A percentile compares a stretch with the other conserved stretches of the same genome.
Evolutionary conservation across 2,888 invertebrate species (phyloP).

Genomic region (Exocentrus adspersus): DNA sequence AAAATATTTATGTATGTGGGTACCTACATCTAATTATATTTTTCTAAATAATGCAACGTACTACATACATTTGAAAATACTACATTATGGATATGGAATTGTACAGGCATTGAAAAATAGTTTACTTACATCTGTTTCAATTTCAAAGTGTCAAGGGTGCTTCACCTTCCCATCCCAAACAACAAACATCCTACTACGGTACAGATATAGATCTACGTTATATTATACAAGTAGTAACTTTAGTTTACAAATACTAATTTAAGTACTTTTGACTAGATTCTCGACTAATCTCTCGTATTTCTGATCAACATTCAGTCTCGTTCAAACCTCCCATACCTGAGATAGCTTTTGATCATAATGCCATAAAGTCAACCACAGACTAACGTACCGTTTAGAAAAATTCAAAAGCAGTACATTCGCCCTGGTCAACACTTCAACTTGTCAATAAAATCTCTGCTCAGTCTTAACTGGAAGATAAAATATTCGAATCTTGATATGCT

Average conservation of each 20-base stretch:
- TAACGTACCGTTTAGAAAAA: too few relatives aligned
- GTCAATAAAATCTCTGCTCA: slow-evolving; percentile 35
- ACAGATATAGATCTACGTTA: slow-evolving; percentile 33
- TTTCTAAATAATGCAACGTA: not conserved
- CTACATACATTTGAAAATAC: too few relatives aligned
- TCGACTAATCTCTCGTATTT: slow-evolving; percentile 35
- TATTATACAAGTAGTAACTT: slow-evolving; percentile 43
- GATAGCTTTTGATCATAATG: slow-evolving; percentile 42
- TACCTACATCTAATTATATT: too few relatives aligned
- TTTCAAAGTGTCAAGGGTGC: slow-evolving; percentile 31
- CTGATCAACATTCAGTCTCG: slow-evolving; percentile 48
- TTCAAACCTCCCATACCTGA: slow-evolving; percentile 41
- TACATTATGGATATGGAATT: too few relatives aligned
- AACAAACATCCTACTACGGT: slow-evolving; percentile 43
- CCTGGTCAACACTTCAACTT: slow-evolving; percentile 23
- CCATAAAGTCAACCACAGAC: not conserved
- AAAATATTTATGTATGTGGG: not conserved
- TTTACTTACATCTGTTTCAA: not conserved
- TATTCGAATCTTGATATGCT: slow-evolving; percentile 62
- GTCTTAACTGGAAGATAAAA: slow-evolving; percentile 60
- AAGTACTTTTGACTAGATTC: slow-evolving; percentile 41
- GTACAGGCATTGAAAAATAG: too few relatives aligned
- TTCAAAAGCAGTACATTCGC: too few relatives aligned
- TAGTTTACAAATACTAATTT: slow-evolving; percentile 29
- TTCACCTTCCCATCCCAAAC: slow-evolving; percentile 37